These are phyloP conservation scores for Bos indicus DNA, from an alignment of 2,113 vertebrate species.

Conservation along the genomic window DNA sequence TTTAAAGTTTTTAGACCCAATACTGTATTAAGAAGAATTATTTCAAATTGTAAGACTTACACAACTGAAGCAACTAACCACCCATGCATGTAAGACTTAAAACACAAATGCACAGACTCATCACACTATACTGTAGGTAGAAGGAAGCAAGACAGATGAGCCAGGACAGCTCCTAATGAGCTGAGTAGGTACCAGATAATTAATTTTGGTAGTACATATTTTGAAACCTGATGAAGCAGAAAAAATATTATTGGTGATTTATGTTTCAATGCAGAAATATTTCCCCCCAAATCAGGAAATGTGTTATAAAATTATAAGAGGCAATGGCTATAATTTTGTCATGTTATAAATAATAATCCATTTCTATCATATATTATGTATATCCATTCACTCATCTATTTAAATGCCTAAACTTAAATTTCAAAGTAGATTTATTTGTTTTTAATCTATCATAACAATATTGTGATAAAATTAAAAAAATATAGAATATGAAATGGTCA, in stretches of 20 bases:
- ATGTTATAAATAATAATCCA: neutral
- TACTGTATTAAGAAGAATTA: neutral
- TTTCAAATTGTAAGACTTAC: neutral
- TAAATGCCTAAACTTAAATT: neutral
- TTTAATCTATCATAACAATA: neutral
- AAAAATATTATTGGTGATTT: neutral
- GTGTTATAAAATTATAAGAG: neutral
- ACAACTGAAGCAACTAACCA: neutral
- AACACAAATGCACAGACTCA: neutral
- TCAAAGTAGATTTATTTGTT: neutral
- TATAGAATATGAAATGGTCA: neutral
- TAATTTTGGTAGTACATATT: neutral
- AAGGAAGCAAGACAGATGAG: neutral
- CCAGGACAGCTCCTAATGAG: neutral
- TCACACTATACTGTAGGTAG: neutral
- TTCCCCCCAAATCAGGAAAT: neutral
- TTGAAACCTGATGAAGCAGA: neutral
- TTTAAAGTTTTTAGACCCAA: neutral
- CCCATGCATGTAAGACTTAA: neutral
- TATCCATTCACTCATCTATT: neutral
- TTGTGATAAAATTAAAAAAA: neutral
- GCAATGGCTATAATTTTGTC: neutral
- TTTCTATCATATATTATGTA: neutral
- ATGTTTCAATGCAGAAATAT: neutral
- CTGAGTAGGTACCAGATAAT: neutral